Conservation (phyloP, 2,888 invertebrate genomes). For the Odontothrips loti region DNA sequence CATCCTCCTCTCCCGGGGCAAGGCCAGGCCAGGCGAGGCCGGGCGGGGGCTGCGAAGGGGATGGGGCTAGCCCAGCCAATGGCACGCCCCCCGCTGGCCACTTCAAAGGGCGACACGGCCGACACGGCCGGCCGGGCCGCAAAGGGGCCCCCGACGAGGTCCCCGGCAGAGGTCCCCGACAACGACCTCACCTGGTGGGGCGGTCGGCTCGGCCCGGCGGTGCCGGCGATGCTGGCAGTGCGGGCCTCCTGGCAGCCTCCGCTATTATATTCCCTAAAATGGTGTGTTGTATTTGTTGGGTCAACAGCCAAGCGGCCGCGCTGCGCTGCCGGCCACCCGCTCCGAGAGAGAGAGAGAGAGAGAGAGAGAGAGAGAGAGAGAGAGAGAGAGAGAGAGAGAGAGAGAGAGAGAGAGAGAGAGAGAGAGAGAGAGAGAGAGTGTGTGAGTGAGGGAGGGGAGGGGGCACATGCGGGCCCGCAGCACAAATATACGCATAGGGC, state of each 20-base stretch:
- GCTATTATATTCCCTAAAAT: constrained; percentile 25
- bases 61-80: background rate
- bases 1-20: background rate
- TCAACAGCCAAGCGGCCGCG: constrained; percentile 36
- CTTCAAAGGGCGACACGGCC: constrained; percentile 1
- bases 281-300: constrained; percentile 36
- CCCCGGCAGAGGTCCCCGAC: background rate
- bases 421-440: too few species aligned
- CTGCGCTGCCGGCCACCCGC: background rate
- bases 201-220: background rate
- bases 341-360: too few species aligned
- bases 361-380: too few species aligned
- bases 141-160: background rate
- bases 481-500: too few species aligned
- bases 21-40: background rate
- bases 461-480: too few species aligned
- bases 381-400: too few species aligned
- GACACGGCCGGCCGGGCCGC: background rate
- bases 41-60: background rate
- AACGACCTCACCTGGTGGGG: constrained; percentile 12
- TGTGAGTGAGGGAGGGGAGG: too few species aligned
- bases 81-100: constrained; percentile 19
- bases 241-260: too few species aligned
- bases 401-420: too few species aligned
- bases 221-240: background rate